These are phyloP conservation scores for Anas bahamensis DNA, from an alignment of 2,797 vertebrate genomes.

Conservation along the genomic window DNA sequence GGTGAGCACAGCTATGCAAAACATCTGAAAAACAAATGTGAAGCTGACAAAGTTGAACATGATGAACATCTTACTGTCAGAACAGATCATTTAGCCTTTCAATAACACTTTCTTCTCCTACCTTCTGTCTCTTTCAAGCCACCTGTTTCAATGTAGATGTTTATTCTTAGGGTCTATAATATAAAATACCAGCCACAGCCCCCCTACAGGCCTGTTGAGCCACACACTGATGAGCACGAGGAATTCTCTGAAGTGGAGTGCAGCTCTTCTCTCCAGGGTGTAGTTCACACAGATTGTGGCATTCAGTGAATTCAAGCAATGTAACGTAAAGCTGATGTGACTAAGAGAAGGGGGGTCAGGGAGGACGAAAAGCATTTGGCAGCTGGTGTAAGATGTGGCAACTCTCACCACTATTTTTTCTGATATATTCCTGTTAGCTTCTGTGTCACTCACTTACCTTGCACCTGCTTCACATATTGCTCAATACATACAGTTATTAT, in stretches of 20 bases:
- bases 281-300: constrained; percentile 31
- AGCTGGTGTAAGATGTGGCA: background rate
- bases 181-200: background rate
- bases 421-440: background rate
- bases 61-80: constrained; percentile 38
- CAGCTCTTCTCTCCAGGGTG: background rate
- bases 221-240: constrained; percentile 25
- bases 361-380: background rate
- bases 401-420: background rate
- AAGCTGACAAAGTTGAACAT: constrained; percentile 8
- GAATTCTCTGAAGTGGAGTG: constrained; percentile 32
- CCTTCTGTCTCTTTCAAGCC: constrained; percentile 40
- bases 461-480: background rate
- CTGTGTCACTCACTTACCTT: background rate
- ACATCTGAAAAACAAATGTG: constrained; percentile 1
- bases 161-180: constrained; percentile 12
- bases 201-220: constrained; percentile 12
- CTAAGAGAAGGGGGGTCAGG: background rate
- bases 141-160: constrained; percentile 36
- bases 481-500: background rate
- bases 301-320: constrained; percentile 16
- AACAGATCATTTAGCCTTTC: constrained; percentile 37
- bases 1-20: constrained; percentile 77
- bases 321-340: background rate
- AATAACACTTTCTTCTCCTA: background rate